Evolutionary conservation across 1,140 invertebrate genomes (phyloP), one percentile per base, ranked within the genome.

Genomic region (Dendroctonus ponderosae): DNA sequence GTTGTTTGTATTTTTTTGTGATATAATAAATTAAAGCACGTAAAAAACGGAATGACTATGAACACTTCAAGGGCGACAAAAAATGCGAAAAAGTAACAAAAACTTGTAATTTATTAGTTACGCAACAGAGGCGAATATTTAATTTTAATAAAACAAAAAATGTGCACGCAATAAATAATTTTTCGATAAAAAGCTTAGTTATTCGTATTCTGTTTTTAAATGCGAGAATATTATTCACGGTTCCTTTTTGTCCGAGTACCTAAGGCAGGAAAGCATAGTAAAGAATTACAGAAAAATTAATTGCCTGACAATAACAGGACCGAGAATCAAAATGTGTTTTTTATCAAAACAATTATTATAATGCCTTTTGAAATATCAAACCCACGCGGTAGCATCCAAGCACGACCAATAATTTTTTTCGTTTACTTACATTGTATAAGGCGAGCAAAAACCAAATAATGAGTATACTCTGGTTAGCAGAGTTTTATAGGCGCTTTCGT

Each of bases 21-120:
- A 5, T 44, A 39, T 41, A 57, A 43, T 58, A 50, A 59, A 49
- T 49, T 54, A 66, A 57, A 58, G 2, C 15, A 54, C 4, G 15
- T 38, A 66, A 66, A 66, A 66, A 66, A 66, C 43, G n/a, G 43
- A 58, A 58, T 66, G 63, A 66, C 63, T 49, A 42, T 42, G 63
- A 58, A 66, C 42, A 37, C 58, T 66, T 66, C 57, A 66, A 60
- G 64, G 64, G 56, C 56, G 57, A 15, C 43, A 15, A 66, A 66
- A 66, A 66, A 66, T 60, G 44, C 43, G 41, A 12, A 61, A 66
- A 66, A 57, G 42, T 26, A 44, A 66, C 48, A 66, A 66, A 66
- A 66, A 66, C 56, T 56, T 9, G 56, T 60, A 66, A 60, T 60
- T 66, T 61, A 61, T 66, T 66, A 44, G 50, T 66, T 59, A 61